Evolutionary conservation across 1,140 invertebrate genomes (phyloP).

Genomic region (Nixonia krombeini): DNA sequence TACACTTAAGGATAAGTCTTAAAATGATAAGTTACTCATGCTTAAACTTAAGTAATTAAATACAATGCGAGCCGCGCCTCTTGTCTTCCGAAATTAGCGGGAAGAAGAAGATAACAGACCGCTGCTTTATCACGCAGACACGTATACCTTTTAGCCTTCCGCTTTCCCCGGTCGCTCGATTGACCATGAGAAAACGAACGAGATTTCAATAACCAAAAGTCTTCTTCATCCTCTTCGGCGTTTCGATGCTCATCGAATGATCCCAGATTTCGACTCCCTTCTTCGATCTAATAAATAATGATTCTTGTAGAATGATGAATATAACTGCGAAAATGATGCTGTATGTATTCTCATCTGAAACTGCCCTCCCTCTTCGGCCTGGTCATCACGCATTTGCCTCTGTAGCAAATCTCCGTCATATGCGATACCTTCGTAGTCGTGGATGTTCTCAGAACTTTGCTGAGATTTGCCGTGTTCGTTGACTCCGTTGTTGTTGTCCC

Average conservation of each 20-base stretch:
- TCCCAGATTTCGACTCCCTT: not conserved
- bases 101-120: constrained; percentile 5
- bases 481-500: constrained; percentile 39
- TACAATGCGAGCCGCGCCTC: constrained; percentile 31
- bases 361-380: constrained; percentile 66
- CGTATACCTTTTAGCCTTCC: constrained; percentile 7
- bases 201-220: not conserved
- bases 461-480: constrained; percentile 48
- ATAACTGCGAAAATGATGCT: not conserved
- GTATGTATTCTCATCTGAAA: constrained; percentile 29
- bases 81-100: constrained; percentile 10
- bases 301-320: constrained; percentile 22
- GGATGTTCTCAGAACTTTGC: constrained; percentile 77
- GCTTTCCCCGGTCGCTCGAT: constrained; percentile 7
- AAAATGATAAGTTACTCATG: constrained; percentile 22
- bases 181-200: not conserved
- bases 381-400: constrained; percentile 85
- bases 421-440: constrained; percentile 86
- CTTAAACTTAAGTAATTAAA: constrained; percentile 39
- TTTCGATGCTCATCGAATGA: not conserved
- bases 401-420: constrained; percentile 89
- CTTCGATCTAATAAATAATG: constrained; percentile 44
- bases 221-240: not conserved
- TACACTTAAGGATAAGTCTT: constrained; percentile 49
- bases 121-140: constrained; percentile 4